Conservation (phyloP, 2,797 vertebrate species). For the Todus mexicanus region DNA sequence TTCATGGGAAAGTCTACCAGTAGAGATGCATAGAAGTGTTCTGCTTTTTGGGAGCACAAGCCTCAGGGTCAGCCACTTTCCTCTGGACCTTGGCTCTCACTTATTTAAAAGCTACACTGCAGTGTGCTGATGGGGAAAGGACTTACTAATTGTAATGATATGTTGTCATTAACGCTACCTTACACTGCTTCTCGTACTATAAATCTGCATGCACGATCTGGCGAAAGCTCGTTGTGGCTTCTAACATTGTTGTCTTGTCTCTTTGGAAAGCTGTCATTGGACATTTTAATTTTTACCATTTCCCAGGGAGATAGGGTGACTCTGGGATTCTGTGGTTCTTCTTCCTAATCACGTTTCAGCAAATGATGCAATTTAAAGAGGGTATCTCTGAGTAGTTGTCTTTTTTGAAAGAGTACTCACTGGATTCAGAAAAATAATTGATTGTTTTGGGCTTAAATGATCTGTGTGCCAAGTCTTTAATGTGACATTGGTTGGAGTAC, state of each 20-base stretch:
- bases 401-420: background rate
- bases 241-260: background rate
- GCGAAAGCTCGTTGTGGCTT: background rate
- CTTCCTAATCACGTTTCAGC: background rate
- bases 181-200: background rate
- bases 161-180: background rate
- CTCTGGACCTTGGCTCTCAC: background rate
- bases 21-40: background rate
- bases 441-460: slow-evolving; percentile 19
- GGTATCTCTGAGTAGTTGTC: background rate
- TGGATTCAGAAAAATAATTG: slow-evolving; percentile 27
- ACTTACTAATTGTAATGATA: background rate
- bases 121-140: background rate
- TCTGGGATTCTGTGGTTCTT: background rate
- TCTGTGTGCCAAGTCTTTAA: slow-evolving; percentile 5
- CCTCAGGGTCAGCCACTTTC: background rate
- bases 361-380: background rate
- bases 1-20: background rate
- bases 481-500: background rate
- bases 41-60: background rate
- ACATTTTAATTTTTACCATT: background rate
- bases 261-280: background rate
- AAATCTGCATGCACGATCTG: background rate
- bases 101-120: background rate
- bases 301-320: background rate